Conservation (phyloP, 30 jellyfish, hydroid and myxozoan genomes). For the Pelagia noctiluca region DNA sequence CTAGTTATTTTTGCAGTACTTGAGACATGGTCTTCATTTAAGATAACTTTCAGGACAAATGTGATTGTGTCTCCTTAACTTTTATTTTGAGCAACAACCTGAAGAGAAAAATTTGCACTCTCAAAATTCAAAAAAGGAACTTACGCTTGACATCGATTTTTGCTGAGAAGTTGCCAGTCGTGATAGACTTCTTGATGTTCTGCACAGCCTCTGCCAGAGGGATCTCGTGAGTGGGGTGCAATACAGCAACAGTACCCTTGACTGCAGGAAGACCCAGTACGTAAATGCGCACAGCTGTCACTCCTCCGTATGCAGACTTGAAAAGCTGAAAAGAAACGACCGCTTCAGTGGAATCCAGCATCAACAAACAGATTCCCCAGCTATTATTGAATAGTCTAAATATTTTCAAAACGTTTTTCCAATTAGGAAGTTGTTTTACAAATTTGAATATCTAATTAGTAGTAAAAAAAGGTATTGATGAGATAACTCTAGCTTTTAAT, state of each 20-base stretch:
- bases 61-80: too few relatives aligned
- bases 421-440: too few relatives aligned
- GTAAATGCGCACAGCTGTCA: slow-evolving; percentile 67
- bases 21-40: too few relatives aligned
- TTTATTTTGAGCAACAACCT: too few relatives aligned
- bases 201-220: slow-evolving; percentile 65
- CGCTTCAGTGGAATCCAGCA: not conserved
- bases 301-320: slow-evolving; percentile 62
- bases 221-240: slow-evolving; percentile 45
- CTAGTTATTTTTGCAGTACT: too few relatives aligned
- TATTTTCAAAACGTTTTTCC: too few relatives aligned
- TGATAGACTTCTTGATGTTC: slow-evolving; percentile 37
- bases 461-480: too few relatives aligned
- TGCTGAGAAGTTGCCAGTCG: slow-evolving; percentile 40
- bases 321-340: slow-evolving; percentile 37
- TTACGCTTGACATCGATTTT: slow-evolving; percentile 10
- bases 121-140: not conserved
- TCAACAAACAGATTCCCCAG: not conserved
- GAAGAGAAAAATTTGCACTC: too few relatives aligned
- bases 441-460: too few relatives aligned
- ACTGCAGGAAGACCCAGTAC: slow-evolving; percentile 68
- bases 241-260: slow-evolving; percentile 55
- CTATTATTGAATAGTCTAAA: too few relatives aligned
- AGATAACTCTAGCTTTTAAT: too few relatives aligned
- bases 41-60: too few relatives aligned